phyloP scores from a whole-genome alignment of 2,797 vertebrate genomes.

The Melanotaenia trifasciata region DNA sequence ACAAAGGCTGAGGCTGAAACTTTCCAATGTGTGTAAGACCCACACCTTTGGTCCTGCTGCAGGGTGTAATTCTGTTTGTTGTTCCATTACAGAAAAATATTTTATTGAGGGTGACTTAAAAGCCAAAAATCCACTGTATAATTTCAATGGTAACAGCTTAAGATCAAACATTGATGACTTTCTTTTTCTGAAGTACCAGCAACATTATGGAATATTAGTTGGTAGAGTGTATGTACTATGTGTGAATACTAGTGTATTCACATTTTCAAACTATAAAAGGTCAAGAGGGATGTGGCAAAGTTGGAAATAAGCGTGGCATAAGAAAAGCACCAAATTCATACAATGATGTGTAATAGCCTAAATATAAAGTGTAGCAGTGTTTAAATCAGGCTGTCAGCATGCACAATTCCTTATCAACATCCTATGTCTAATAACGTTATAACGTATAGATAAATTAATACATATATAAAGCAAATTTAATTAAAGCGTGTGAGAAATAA shows the following conservation, averaged over 20 bases:
- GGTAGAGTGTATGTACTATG: conserved; percentile 8
- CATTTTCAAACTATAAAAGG: conserved; percentile 33
- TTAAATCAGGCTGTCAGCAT: conserved; percentile 56
- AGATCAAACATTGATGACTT: conserved; percentile 37
- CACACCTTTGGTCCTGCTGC: conserved; percentile 25
- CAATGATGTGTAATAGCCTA: conserved; percentile 46
- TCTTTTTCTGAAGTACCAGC: conserved; percentile 36
- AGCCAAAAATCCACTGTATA: conserved; percentile 47
- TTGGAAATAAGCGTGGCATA: conserved; percentile 43
- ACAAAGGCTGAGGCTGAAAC: conserved; percentile 36
- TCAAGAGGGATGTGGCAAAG: conserved; percentile 44
- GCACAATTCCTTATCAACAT: conserved; percentile 49
- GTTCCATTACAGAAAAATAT: conserved; percentile 53
- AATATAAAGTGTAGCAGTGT: conserved; percentile 38
- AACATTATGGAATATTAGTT: conserved; percentile 37
- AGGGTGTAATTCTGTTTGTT: conserved; percentile 63
- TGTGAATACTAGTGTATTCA: too few species aligned
- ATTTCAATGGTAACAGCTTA: conserved; percentile 43
- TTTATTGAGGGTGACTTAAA: conserved; percentile 70
- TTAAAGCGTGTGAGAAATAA: conserved; percentile 33
- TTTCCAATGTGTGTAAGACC: conserved; percentile 51
- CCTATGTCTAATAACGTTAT: conserved; percentile 33
- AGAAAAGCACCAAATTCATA: conserved; percentile 49
- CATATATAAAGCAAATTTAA: conserved; percentile 30
- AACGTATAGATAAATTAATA: not conserved